These are phyloP conservation scores for Falco naumanni DNA, from an alignment of 2,797 vertebrate genomes.

Conservation along the genomic window DNA sequence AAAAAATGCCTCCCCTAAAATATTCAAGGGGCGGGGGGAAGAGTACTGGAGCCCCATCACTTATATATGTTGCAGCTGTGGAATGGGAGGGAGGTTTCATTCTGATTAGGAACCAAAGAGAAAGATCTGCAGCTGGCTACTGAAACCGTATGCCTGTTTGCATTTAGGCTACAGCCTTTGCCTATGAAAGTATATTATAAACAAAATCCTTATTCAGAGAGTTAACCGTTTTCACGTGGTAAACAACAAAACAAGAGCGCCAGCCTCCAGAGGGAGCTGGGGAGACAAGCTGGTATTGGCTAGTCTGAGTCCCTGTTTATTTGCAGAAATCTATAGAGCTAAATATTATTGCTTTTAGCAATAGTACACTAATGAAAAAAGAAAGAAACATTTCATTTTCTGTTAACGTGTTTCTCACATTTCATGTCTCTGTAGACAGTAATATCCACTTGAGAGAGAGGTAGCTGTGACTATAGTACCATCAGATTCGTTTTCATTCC, in stretches of 20 bases:
- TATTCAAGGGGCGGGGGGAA: not conserved
- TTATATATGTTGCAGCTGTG: conserved; percentile 76
- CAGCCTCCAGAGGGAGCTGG: conserved; percentile 27
- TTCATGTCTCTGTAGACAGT: not conserved
- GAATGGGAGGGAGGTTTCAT: not conserved
- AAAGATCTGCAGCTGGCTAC: conserved; percentile 54
- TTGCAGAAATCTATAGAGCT: not conserved
- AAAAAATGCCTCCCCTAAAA: conserved; percentile 1
- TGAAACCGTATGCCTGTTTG: not conserved
- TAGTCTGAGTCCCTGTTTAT: not conserved
- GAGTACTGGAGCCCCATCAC: not conserved
- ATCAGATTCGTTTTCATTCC: not conserved
- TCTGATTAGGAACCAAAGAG: conserved; percentile 46
- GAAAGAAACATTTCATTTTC: not conserved
- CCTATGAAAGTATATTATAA: not conserved
- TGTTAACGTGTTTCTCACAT: not conserved
- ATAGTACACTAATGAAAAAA: not conserved
- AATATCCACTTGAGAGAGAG: not conserved
- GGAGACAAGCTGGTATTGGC: not conserved
- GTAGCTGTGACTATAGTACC: not conserved
- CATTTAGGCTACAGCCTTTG: not conserved
- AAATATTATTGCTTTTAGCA: not conserved
- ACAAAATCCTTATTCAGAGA: not conserved
- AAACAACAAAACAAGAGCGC: not conserved
- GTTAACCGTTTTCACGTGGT: not conserved